A percentile compares a stretch with the other conserved stretches of the same genome.
These are phyloP conservation scores for Apis dorsata DNA, from an alignment of 1,140 invertebrate species.

Conservation along the genomic window DNA sequence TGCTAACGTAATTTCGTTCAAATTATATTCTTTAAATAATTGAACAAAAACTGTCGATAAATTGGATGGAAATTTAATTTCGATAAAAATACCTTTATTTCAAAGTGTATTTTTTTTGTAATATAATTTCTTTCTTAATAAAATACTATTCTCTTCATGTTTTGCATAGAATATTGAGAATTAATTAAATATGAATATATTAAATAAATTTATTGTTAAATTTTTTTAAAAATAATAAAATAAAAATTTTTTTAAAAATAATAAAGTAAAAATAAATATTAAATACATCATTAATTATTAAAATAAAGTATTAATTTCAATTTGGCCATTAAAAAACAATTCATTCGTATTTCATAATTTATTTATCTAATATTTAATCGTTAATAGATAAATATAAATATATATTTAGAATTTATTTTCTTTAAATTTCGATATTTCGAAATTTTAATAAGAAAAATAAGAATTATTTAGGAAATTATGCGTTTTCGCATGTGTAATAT, in stretches of 20 bases:
- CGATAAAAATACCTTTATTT: background rate
- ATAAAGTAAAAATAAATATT: no score
- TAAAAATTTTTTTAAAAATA: no score
- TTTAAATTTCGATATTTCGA: background rate
- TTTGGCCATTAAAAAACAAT: background rate
- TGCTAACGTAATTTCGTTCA: background rate
- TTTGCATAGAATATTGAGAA: background rate
- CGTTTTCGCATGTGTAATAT: background rate
- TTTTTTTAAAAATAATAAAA: no score
- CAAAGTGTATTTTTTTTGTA: background rate
- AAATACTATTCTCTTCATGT: no score
- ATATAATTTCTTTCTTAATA: no score
- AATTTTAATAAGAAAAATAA: background rate
- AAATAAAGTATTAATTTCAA: background rate
- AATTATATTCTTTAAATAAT: background rate
- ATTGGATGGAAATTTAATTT: background rate
- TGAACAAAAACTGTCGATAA: background rate
- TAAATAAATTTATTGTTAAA: no score
- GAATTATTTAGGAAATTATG: no score
- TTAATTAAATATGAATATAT: no score
- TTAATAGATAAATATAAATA: no score
- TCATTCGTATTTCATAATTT: background rate
- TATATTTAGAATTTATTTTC: background rate
- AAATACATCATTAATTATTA: no score
- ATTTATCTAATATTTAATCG: background rate